Percentiles rank a stretch among this genome's conserved stretches.
phyloP scores from a whole-genome alignment of 2,113 vertebrate genomes.

The Xenus cinereus region DNA sequence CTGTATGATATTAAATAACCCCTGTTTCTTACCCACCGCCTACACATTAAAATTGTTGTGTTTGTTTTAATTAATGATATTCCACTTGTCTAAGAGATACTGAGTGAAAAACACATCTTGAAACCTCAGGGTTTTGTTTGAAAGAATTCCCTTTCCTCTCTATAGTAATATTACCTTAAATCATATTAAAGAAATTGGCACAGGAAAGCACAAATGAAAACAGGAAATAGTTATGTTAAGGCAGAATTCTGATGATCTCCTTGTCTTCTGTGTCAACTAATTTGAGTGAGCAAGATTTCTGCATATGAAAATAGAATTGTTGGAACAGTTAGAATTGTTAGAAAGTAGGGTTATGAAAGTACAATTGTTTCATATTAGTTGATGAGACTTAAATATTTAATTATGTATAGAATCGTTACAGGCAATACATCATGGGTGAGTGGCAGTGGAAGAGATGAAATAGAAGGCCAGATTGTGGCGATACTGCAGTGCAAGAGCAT shows the following conservation, averaged over 20 bases:
- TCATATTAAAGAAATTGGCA: neutral
- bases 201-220: neutral
- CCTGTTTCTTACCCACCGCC: constrained; percentile 63
- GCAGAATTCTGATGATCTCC: neutral
- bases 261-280: neutral
- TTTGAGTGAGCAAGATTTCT: neutral
- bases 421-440: neutral
- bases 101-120: constrained; percentile 19
- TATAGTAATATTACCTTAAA: neutral
- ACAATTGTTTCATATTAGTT: neutral
- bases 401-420: neutral
- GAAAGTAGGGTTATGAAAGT: neutral
- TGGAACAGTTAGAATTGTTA: neutral
- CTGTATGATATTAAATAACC: constrained; percentile 70
- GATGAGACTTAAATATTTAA: neutral
- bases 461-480: neutral
- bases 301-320: neutral
- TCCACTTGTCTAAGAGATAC: constrained; percentile 55
- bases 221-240: neutral
- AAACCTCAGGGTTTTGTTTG: constrained; percentile 1
- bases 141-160: neutral
- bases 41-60: constrained; percentile 51
- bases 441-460: neutral
- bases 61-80: constrained; percentile 57
- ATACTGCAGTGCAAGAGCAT: neutral